A percentile compares a stretch with the other conserved stretches of the same genome.
These are phyloP conservation scores for Oreocharis arfaki DNA, from an alignment of 2,113 vertebrate species.

Conservation along the genomic window DNA sequence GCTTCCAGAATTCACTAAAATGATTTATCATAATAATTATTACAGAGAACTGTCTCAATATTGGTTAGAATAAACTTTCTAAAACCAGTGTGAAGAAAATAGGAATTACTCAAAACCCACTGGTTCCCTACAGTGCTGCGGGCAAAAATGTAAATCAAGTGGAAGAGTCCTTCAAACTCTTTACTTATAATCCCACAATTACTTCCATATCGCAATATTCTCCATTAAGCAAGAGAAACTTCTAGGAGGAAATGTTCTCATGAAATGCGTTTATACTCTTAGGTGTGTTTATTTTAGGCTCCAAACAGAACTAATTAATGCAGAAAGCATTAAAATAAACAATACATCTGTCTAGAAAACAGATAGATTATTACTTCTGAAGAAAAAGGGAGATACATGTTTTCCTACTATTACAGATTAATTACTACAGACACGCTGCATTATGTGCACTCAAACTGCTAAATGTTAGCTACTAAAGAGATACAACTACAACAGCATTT, in stretches of 20 bases:
- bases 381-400: not conserved
- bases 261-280: not conserved
- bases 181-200: not conserved
- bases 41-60: not conserved
- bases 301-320: not conserved
- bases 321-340: constrained; percentile 10
- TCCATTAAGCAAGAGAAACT: not conserved
- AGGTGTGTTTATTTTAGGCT: constrained; percentile 14
- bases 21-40: not conserved
- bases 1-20: not conserved
- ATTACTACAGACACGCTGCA: not conserved
- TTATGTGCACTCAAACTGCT: not conserved
- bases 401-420: not conserved
- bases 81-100: constrained; percentile 16
- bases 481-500: not conserved
- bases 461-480: not conserved
- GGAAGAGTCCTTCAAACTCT: not conserved
- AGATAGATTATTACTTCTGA: not conserved
- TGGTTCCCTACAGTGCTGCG: not conserved
- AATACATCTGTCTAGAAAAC: not conserved
- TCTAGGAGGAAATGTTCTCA: not conserved
- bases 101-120: not conserved
- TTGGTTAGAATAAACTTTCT: constrained; percentile 1
- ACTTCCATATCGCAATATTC: not conserved
- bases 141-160: constrained; percentile 9